These are phyloP conservation scores for Germaria angustata DNA, from an alignment of 2,888 invertebrate species.

Conservation along the genomic window DNA sequence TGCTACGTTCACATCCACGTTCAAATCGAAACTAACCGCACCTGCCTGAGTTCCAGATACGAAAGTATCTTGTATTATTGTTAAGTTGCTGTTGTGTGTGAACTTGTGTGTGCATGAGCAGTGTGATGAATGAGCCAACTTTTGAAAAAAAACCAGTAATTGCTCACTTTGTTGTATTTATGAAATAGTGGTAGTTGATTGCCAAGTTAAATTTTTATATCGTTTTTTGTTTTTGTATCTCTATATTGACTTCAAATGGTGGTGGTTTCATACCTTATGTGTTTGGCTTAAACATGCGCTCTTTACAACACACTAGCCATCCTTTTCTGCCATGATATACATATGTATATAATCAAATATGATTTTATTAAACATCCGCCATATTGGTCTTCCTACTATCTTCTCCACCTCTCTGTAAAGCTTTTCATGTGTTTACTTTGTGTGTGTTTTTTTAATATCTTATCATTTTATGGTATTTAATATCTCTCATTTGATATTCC, in stretches of 20 bases:
- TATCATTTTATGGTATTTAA: constrained; percentile 2
- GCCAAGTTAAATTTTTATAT: constrained; percentile 31
- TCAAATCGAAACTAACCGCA: constrained; percentile 78
- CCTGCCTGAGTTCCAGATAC: constrained; percentile 74
- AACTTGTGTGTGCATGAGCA: constrained; percentile 47
- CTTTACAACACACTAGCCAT: constrained; percentile 47
- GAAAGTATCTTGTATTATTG: constrained; percentile 68
- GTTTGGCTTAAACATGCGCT: constrained; percentile 30
- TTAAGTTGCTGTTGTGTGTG: constrained; percentile 12
- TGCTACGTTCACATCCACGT: constrained; percentile 74
- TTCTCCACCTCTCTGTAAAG: neutral
- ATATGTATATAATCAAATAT: neutral
- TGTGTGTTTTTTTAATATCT: neutral
- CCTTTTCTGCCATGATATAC: constrained; percentile 17
- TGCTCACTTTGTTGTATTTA: constrained; percentile 61
- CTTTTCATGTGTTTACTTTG: neutral
- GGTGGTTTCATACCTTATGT: constrained; percentile 14
- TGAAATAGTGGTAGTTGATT: constrained; percentile 58
- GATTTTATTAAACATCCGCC: constrained; percentile 50
- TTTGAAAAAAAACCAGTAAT: constrained; percentile 63
- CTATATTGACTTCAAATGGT: constrained; percentile 30
- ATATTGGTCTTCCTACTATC: constrained; percentile 54
- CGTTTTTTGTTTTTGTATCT: constrained; percentile 18
- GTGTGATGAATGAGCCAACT: constrained; percentile 47
- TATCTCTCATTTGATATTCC: constrained; percentile 6